These are phyloP conservation scores for Paracanthobrama guichenoti DNA, from an alignment of 2,113 vertebrate species.

Conservation along the genomic window DNA sequence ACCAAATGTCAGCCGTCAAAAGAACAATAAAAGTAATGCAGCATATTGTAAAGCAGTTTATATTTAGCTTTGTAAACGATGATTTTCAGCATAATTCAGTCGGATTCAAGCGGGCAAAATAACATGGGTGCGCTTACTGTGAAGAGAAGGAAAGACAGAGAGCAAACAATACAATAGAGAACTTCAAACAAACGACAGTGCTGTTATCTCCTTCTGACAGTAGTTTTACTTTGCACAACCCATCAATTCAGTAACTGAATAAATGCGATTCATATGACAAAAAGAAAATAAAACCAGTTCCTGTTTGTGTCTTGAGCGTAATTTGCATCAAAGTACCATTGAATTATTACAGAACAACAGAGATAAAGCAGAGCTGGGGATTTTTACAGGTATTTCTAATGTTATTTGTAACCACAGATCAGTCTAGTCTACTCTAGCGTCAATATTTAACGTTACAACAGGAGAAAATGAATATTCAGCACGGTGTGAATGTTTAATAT, in stretches of 20 bases:
- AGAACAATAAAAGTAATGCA: conserved; percentile 20
- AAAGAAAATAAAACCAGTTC: conserved; percentile 21
- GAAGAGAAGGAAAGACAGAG: conserved; percentile 29
- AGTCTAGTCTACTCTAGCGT: neutral
- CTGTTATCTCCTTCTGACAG: conserved; percentile 40
- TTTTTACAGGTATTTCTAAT: conserved; percentile 1
- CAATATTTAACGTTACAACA: neutral
- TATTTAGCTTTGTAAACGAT: conserved; percentile 43
- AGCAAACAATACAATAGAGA: conserved; percentile 20
- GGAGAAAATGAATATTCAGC: neutral
- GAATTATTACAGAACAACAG: neutral
- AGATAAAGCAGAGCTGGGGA: neutral
- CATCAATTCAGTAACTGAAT: conserved; percentile 27
- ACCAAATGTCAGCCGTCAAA: conserved; percentile 41
- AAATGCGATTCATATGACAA: conserved; percentile 19
- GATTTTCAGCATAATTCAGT: conserved; percentile 30
- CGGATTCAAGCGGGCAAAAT: conserved; percentile 31
- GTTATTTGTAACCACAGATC: neutral
- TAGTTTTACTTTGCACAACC: conserved; percentile 32
- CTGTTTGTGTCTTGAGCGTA: neutral
- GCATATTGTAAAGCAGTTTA: conserved; percentile 33
- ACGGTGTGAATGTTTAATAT: neutral
- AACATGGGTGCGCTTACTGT: conserved; percentile 24
- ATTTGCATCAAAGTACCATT: neutral
- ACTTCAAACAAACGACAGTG: conserved; percentile 21